Percentiles rank a stretch among this genome's conserved stretches.
phyloP scores from a whole-genome alignment of 2,797 vertebrate genomes.

The Lagocephalus sceleratus region DNA sequence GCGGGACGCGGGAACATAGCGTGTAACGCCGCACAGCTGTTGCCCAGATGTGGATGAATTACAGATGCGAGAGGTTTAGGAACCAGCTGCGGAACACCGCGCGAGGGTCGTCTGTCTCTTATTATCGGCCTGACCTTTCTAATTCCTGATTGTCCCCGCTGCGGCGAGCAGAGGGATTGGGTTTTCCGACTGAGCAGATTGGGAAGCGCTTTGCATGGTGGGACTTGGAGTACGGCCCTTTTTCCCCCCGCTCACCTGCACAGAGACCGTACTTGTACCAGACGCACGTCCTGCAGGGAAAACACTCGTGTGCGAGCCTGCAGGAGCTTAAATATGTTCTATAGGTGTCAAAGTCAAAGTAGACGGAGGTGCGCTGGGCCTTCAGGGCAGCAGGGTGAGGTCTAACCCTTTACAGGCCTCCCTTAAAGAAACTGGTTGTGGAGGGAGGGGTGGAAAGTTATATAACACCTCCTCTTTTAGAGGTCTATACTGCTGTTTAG shows the following conservation, averaged over 20 bases:
- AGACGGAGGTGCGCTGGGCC: constrained; percentile 22
- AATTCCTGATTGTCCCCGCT: too few relatives aligned
- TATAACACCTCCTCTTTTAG: constrained; percentile 48
- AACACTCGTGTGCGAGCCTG: not conserved
- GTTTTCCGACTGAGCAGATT: too few relatives aligned
- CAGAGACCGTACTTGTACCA: not conserved
- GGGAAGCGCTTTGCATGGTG: not conserved
- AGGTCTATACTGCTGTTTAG: constrained; percentile 21
- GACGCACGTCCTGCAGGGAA: too few relatives aligned
- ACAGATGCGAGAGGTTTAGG: too few relatives aligned
- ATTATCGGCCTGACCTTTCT: too few relatives aligned
- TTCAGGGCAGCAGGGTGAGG: constrained; percentile 36
- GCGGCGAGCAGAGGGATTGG: too few relatives aligned
- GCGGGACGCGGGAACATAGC: too few relatives aligned
- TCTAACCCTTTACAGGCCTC: constrained; percentile 48
- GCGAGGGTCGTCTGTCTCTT: too few relatives aligned
- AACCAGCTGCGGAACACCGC: too few relatives aligned
- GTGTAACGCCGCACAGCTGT: too few relatives aligned
- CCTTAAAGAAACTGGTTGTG: constrained; percentile 53
- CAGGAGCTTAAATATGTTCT: constrained; percentile 4
- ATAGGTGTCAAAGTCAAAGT: constrained; percentile 6
- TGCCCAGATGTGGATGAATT: too few relatives aligned
- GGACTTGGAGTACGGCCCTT: not conserved
- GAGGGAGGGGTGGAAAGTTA: constrained; percentile 46
- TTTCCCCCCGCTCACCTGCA: too few relatives aligned